Evolutionary conservation across 1,140 invertebrate genomes (phyloP).

Genomic region (Brachionus calyciflorus): DNA sequence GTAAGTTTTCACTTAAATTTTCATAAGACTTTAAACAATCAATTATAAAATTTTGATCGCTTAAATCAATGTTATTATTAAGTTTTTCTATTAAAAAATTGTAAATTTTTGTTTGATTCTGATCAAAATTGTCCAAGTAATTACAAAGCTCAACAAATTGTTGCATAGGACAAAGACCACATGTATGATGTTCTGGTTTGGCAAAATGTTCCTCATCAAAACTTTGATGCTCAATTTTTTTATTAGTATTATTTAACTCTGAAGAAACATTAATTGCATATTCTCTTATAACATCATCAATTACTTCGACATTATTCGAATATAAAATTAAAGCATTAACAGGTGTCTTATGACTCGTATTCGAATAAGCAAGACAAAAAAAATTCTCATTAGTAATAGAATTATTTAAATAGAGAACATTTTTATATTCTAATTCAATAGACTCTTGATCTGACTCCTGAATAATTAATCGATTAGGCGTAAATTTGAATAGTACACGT

Average conservation of each 20-base stretch:
- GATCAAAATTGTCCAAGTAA: neutral
- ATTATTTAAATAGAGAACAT: conserved; percentile 41
- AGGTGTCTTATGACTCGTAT: neutral
- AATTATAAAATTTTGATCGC: conserved; percentile 34
- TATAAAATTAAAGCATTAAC: conserved; percentile 39
- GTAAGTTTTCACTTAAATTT: neutral
- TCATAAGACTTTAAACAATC: neutral
- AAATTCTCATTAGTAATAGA: conserved; percentile 44
- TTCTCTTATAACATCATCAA: conserved; percentile 39
- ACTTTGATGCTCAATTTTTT: neutral
- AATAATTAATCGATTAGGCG: neutral
- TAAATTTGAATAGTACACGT: conserved; percentile 12
- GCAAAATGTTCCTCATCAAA: neutral
- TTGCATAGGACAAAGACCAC: conserved; percentile 5
- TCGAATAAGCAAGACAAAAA: conserved; percentile 36
- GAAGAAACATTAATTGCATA: conserved; percentile 30
- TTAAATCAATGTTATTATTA: neutral
- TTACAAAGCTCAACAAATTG: conserved; percentile 21
- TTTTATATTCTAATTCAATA: conserved; percentile 19
- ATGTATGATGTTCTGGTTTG: conserved; percentile 3
- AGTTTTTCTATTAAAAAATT: conserved; percentile 25
- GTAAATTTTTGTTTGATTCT: conserved; percentile 7
- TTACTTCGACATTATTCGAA: conserved; percentile 33
- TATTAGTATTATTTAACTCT: neutral
- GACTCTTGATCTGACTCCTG: conserved; percentile 1